These are phyloP conservation scores for Protaetia brevitarsis DNA, from an alignment of 1,140 invertebrate genomes.

Conservation along the genomic window DNA sequence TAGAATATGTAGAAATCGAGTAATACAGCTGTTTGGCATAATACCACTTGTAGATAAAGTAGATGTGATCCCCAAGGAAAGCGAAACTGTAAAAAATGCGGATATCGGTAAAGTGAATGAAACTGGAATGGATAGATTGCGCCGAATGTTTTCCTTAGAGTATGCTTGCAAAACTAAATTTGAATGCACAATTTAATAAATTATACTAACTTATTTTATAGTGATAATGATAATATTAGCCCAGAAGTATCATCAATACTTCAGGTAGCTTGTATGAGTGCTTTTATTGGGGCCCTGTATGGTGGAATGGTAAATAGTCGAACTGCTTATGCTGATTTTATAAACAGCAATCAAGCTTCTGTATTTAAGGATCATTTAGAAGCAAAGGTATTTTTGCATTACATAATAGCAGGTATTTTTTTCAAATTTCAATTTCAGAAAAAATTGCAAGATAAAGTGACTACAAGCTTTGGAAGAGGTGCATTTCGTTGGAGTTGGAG, in stretches of 20 bases:
- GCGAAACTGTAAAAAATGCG: conserved; percentile 16
- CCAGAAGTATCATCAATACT: conserved; percentile 58
- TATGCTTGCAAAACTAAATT: conserved; percentile 25
- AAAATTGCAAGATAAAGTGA: conserved; percentile 64
- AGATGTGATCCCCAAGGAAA: conserved; percentile 16
- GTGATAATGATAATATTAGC: conserved; percentile 58
- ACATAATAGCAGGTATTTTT: neutral
- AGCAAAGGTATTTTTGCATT: conserved; percentile 58
- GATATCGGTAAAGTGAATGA: neutral
- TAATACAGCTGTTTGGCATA: neutral
- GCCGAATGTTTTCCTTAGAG: conserved; percentile 38
- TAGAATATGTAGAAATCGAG: neutral
- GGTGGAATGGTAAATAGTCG: conserved; percentile 61
- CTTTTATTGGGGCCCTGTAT: conserved; percentile 58
- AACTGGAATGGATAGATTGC: conserved; percentile 38
- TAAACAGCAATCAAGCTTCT: conserved; percentile 70
- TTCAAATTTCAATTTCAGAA: conserved; percentile 50
- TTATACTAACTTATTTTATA: conserved; percentile 44
- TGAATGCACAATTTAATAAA: neutral
- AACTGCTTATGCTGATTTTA: conserved; percentile 62
- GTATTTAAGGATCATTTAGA: conserved; percentile 62
- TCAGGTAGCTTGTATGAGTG: conserved; percentile 55
- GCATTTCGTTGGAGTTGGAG: conserved; percentile 64
- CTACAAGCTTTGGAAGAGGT: conserved; percentile 63
- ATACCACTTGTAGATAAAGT: neutral